Base-by-base conservation (phyloP, 2,113 vertebrate species). In the Callipepla squamata region DNA sequence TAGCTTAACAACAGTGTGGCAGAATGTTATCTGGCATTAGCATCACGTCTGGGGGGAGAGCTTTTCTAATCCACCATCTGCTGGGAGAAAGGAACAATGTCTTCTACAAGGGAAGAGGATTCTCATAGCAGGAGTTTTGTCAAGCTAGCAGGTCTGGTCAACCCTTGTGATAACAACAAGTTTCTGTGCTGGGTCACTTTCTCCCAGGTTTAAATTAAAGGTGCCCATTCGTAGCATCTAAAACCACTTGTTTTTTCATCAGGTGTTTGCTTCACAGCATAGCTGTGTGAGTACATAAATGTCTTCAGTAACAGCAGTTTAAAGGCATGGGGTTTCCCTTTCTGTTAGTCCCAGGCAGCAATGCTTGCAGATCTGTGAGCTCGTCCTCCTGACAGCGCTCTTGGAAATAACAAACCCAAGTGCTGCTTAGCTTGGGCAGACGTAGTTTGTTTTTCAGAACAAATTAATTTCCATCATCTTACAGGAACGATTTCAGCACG, bases 1-100 rank as follows among this genome's bases (percentile, higher is more conserved):
- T 34, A 79, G 58, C 81, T 36, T 25, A 51, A 45, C 4, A 7
- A 25, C 80, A 59, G 76, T 62, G 19, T 23, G 57, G 68, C 57
- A 68, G 69, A 88, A 55, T 13, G 38, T 23, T 86, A 21, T 45
- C 81, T 77, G 84, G 82, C 87, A 70, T 21, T 50, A 38, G 36
- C 67, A 25, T 61, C 58, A 0, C 5, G 40, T 55, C 75, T 67
- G 30, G 51, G 69, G 68, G 91, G 40, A 45, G 92, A 63, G 12
- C 80, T 69, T 80, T 86, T 69, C 72, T 73, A 16, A 50, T 44
- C 58, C 74, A 59, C 90, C 82, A 93, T 81, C 91, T 91, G 84
- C 78, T 90, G 73, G 89, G 72, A 74, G 66, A 34, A 65, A 83
- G 59, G 72, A 80, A 38, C 63, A 26, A 5, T 7, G 14, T 28